A percentile compares a stretch with the other conserved stretches of the same genome.
Evolutionary conservation across 2,888 invertebrate genomes (phyloP).

Genomic region (Drosophila yooni): DNA sequence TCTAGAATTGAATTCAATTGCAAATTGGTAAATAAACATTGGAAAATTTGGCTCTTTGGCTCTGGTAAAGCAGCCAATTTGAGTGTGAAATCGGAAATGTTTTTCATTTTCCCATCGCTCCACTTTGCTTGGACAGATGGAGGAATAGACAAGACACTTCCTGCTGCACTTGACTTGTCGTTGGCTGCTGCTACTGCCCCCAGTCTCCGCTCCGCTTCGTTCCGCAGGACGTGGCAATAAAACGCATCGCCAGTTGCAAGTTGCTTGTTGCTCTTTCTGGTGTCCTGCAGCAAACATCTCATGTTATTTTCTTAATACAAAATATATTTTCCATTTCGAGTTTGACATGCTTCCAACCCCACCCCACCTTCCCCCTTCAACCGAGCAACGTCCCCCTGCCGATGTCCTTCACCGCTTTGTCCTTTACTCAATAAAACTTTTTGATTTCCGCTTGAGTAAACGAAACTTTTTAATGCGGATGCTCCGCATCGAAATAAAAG

Average conservation of each 20-base stretch:
- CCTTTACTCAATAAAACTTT: conserved; percentile 74
- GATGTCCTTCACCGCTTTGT: conserved; percentile 24
- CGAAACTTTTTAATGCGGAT: conserved; percentile 75
- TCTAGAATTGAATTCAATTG: conserved; percentile 76
- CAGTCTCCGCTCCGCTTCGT: conserved; percentile 8
- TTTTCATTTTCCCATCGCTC: conserved; percentile 30
- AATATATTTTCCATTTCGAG: conserved; percentile 60
- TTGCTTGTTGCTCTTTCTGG: neutral
- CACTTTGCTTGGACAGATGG: neutral
- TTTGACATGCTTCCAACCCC: conserved; percentile 24
- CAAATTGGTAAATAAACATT: conserved; percentile 74
- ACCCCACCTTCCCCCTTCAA: neutral
- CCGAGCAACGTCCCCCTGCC: neutral
- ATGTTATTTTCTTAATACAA: conserved; percentile 56
- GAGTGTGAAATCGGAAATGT: conserved; percentile 77
- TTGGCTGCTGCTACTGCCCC: neutral
- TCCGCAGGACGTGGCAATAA: conserved; percentile 69
- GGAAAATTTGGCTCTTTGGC: conserved; percentile 42
- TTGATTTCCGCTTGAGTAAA: conserved; percentile 77
- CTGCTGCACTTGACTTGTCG: conserved; percentile 23
- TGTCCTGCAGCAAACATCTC: conserved; percentile 25
- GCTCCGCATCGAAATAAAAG: conserved; percentile 43
- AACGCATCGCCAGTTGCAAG: conserved; percentile 67
- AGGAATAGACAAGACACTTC: conserved; percentile 2
- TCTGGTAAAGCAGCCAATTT: conserved; percentile 45